phyloP scores from a whole-genome alignment of 1,140 invertebrate genomes.

The Lepidotrigona ventralis region DNA sequence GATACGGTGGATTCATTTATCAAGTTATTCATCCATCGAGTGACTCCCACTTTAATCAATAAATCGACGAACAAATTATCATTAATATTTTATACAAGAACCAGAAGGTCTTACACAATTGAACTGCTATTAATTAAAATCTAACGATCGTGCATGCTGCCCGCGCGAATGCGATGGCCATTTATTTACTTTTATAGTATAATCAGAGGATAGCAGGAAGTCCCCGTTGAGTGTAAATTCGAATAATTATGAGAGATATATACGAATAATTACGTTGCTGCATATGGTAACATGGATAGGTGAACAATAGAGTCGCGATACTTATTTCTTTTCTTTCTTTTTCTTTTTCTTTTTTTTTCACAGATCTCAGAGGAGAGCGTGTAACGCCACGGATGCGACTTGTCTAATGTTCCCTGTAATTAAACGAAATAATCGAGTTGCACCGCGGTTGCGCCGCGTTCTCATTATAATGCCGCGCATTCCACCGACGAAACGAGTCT shows the following conservation, averaged over 20 bases:
- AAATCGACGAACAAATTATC: neutral
- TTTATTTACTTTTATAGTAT: neutral
- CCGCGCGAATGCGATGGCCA: neutral
- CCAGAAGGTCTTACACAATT: neutral
- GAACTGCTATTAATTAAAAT: neutral
- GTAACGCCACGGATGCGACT: constrained; percentile 40
- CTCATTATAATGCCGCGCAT: constrained; percentile 65
- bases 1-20: no score
- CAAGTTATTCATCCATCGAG: neutral
- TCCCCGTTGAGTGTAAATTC: neutral
- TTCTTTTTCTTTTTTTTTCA: neutral
- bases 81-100: neutral
- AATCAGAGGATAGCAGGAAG: neutral
- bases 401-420: constrained; percentile 60
- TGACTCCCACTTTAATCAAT: no score
- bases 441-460: constrained; percentile 25
- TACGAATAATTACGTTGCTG: neutral
- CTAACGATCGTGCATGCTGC: neutral
- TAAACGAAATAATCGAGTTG: constrained; percentile 65
- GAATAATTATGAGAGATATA: neutral
- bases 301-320: constrained; percentile 19
- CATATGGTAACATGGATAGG: neutral
- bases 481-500: constrained; percentile 58
- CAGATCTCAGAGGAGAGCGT: neutral
- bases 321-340: neutral